Base-by-base conservation (phyloP, 2,113 vertebrate species). In the Toxotes jaculatrix region DNA sequence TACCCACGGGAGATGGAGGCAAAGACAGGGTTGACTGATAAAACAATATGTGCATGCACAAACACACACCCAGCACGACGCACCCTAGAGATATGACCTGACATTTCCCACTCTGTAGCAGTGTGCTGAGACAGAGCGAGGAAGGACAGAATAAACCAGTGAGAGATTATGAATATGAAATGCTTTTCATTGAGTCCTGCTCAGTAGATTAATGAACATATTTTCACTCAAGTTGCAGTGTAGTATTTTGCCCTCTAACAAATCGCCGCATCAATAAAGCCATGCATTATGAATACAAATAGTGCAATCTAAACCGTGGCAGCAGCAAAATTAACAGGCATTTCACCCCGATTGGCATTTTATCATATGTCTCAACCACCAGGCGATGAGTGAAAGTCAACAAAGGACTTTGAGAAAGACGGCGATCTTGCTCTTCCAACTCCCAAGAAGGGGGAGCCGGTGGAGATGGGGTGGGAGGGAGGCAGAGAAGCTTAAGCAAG, bases 241-340 rank as follows among this genome's bases (percentile, higher is more conserved):
- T 87, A 83, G 80, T 79, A 87, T 87, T 93, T 93, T 91, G 88
- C 90, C 92, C 93, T 92, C 89, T 88, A 91, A 93, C 93, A 94
- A 92, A 94, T 93, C 75, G 72, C 80, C 9, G 77, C 90, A 91
- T 93, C 93, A 91, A 92, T 92, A 94, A 89, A 91, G 77, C 82
- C 65, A 76, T 84, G 88, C 83, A 89, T 93, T 90, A 91, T 91
- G 92, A 92, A 93, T 90, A 91, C 80, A 92, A 93, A 94, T 92
- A 77, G 78, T 57, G 80, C 85, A 89, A 92, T 93, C 91, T 88
- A 89, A 90, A 84, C 82, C 23, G 74, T 79, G 91, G 85, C 89
- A 86, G 91, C 61, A 21, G 87, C 87, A 90, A 89, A 91, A 94
- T 94, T 89, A 93, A 92, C 86, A 91, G 84, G 85, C 80, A 77